Evolutionary conservation across 2,113 vertebrate species (phyloP).

Genomic region (Climacteris rufus): DNA sequence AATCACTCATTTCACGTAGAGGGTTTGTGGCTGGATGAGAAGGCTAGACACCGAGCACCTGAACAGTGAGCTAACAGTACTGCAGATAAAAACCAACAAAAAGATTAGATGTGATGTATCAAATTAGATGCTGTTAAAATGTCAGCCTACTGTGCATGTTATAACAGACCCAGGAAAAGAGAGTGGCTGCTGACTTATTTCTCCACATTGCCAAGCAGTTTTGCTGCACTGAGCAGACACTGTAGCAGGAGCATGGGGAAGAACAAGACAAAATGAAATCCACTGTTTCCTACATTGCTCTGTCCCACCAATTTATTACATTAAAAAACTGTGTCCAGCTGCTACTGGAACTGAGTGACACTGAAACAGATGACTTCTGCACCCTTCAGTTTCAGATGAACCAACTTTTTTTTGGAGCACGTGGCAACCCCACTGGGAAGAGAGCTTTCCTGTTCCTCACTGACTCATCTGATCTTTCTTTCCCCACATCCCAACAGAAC

Average conservation of each 20-base stretch:
- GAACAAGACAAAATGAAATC: background rate
- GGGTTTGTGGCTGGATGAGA: slow-evolving; percentile 54
- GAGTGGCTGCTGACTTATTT: background rate
- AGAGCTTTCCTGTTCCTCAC: background rate
- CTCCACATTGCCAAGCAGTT: background rate
- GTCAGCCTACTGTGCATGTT: background rate
- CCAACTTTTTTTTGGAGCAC: background rate
- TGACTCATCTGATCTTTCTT: background rate
- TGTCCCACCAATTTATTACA: background rate
- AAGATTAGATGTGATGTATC: slow-evolving; percentile 24
- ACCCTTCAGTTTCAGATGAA: background rate
- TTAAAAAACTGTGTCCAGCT: background rate
- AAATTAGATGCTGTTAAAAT: slow-evolving; percentile 21
- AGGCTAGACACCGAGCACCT: slow-evolving; percentile 37
- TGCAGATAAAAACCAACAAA: slow-evolving; percentile 60
- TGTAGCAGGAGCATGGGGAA: background rate
- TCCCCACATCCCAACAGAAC: background rate
- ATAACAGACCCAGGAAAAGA: background rate
- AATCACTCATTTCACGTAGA: slow-evolving; percentile 43
- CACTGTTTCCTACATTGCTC: background rate
- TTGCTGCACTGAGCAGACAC: background rate
- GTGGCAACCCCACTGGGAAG: background rate
- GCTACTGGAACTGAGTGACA: background rate
- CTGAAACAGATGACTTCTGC: background rate
- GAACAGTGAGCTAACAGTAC: slow-evolving; percentile 41